Evolutionary conservation across 2,888 invertebrate species (phyloP), one percentile per base, ranked within the genome.

Genomic region (Rhingia campestris): DNA sequence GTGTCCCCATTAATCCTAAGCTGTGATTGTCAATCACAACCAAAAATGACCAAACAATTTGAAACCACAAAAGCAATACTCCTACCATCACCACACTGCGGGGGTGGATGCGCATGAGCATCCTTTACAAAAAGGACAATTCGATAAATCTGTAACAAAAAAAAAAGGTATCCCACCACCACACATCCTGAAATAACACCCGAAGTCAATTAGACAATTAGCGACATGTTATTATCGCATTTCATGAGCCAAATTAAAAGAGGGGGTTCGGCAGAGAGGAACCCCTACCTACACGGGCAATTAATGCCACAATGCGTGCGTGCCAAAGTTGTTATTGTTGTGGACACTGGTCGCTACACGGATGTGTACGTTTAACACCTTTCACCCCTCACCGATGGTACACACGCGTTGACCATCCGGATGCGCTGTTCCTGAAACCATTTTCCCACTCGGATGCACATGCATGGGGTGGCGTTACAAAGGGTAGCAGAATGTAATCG

Each of bases 161-260:
- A 72, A 22, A 53, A 43, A 45, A 22, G n/a, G 37, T 9, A 37
- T 63, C n/a, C 39, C 58, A 45, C 53, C 64, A 22, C 22, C 22
- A 2, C 30, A n/a, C 30, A 63, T 45, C 37, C 63, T 45, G 33
- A 10, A n/a, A 56, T 12, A 56, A 37, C 63, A 61, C 45, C 49
- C 64, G 4, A 63, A 84, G 82, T 84, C 82, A 84, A 84, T 84
- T 74, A 74, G 64, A 84, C 82, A 84, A 84, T 80, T 84, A 84
- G 82, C 80, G 82, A 84, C 69, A 84, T 64, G 82, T 69, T 84
- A 84, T 84, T 84, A 84, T 84, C 73, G 82, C 79, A 84, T 84
- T 79, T 84, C 80, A 84, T 69, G 79, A 74, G 43, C 45, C 14
- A 70, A 70, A 81, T 63, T 67, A 64, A 69, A 56, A n/a, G 35